phyloP scores from a whole-genome alignment of 1,140 invertebrate species.

The Propsilocerus akamusi region DNA sequence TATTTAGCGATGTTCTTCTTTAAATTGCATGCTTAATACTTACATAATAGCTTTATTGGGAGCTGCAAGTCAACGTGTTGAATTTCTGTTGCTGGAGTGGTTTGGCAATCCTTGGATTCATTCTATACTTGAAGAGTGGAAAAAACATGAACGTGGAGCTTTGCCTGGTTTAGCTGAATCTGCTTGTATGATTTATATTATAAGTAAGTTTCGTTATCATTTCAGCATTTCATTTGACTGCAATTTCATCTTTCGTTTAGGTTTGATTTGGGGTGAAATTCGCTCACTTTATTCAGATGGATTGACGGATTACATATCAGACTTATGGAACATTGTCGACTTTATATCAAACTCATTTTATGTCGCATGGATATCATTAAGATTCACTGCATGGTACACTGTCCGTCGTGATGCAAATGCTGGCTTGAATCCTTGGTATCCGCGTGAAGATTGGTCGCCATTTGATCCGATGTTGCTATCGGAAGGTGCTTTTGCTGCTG shows the following conservation, averaged over 20 bases:
- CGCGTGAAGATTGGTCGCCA: conserved; percentile 74
- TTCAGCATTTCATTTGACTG: not conserved
- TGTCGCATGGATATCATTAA: conserved; percentile 72
- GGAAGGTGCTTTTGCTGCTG: conserved; percentile 85
- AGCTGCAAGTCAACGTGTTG: conserved; percentile 62
- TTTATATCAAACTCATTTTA: conserved; percentile 90
- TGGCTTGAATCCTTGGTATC: conserved; percentile 60
- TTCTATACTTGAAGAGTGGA: conserved; percentile 48
- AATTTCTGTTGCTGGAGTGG: conserved; percentile 56
- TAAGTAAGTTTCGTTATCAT: conserved; percentile 35
- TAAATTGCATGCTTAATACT: not conserved
- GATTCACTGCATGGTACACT: conserved; percentile 52
- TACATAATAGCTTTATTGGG: conserved; percentile 34
- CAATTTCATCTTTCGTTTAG: conserved; percentile 28
- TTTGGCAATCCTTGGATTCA: conserved; percentile 55
- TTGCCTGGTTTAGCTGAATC: conserved; percentile 71
- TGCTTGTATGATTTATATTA: conserved; percentile 61
- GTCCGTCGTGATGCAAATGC: conserved; percentile 53
- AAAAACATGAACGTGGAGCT: conserved; percentile 58
- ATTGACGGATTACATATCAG: conserved; percentile 71
- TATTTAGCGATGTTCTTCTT: not conserved
- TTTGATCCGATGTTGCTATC: conserved; percentile 88
- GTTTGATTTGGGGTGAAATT: conserved; percentile 79
- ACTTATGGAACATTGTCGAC: conserved; percentile 95
- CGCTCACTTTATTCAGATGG: conserved; percentile 73